Conservation (phyloP, 2,888 invertebrate genomes). For the Thereva nobilitata region DNA sequence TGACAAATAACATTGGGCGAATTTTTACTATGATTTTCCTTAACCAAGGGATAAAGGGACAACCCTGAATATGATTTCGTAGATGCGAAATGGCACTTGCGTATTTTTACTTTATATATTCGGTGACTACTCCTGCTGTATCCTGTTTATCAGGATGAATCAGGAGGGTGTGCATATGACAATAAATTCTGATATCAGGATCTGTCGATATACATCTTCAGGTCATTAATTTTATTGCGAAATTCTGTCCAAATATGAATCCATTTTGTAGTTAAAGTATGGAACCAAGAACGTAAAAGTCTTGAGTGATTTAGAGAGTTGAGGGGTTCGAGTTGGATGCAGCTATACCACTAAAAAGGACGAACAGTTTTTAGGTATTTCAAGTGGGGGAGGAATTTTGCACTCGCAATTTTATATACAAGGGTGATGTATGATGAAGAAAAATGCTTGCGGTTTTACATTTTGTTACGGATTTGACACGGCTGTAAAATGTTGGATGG, state of each 20-base stretch:
- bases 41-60: constrained; percentile 8
- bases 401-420: too few relatives aligned
- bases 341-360: too few relatives aligned
- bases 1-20: not conserved
- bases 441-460: too few relatives aligned
- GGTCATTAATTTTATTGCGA: constrained; percentile 43
- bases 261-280: not conserved
- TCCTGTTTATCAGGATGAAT: not conserved
- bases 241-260: constrained; percentile 15
- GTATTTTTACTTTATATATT: constrained; percentile 9
- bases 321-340: too few relatives aligned
- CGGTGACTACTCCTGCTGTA: not conserved
- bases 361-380: too few relatives aligned
- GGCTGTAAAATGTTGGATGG: too few relatives aligned
- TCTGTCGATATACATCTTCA: constrained; percentile 40
- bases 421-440: too few relatives aligned
- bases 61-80: not conserved
- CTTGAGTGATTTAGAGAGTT: too few relatives aligned
- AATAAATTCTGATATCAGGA: constrained; percentile 42
- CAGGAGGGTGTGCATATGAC: constrained; percentile 39
- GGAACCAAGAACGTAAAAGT: too few relatives aligned
- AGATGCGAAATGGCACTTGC: not conserved
- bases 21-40: constrained; percentile 10
- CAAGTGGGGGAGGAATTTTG: too few relatives aligned
- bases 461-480: too few relatives aligned